Evolutionary conservation across 1,140 invertebrate species (phyloP).

Genomic region (Apis florea): DNA sequence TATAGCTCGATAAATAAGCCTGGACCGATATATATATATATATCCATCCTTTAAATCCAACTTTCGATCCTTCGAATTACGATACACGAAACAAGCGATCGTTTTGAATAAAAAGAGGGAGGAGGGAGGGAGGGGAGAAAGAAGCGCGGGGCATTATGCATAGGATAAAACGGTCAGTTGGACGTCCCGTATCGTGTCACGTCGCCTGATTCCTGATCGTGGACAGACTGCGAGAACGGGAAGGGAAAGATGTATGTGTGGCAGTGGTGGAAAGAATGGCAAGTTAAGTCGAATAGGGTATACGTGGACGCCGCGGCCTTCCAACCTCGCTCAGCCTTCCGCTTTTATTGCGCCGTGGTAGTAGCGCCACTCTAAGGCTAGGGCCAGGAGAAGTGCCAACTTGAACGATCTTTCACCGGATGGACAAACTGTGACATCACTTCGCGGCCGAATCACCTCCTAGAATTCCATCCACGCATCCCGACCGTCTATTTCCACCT

Average conservation of each 20-base stretch:
- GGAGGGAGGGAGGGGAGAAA: too few species aligned
- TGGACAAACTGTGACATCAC: conserved; percentile 51
- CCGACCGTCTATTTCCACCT: conserved; percentile 19
- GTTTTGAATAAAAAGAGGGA: too few species aligned
- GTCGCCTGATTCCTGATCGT: conserved; percentile 30
- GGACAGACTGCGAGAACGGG: conserved; percentile 2
- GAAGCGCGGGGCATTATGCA: background rate
- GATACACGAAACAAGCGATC: too few species aligned
- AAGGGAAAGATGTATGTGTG: conserved; percentile 37
- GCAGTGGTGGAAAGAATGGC: background rate
- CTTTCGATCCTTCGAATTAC: too few species aligned
- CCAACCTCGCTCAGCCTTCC: conserved; percentile 69
- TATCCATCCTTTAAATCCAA: too few species aligned
- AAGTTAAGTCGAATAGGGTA: conserved; percentile 28
- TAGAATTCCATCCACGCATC: conserved; percentile 31
- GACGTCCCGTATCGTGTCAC: conserved; percentile 8
- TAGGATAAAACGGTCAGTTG: conserved; percentile 6
- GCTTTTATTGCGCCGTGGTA: conserved; percentile 62
- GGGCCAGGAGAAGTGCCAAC: conserved; percentile 56
- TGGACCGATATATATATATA: too few species aligned
- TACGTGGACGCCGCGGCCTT: conserved; percentile 67
- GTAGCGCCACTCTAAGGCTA: background rate
- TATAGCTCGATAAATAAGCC: too few species aligned
- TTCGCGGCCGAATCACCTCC: conserved; percentile 3
- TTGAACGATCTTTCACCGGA: conserved; percentile 46